phyloP scores from a whole-genome alignment of 2,888 invertebrate species.

The Crocallis elinguaria region DNA sequence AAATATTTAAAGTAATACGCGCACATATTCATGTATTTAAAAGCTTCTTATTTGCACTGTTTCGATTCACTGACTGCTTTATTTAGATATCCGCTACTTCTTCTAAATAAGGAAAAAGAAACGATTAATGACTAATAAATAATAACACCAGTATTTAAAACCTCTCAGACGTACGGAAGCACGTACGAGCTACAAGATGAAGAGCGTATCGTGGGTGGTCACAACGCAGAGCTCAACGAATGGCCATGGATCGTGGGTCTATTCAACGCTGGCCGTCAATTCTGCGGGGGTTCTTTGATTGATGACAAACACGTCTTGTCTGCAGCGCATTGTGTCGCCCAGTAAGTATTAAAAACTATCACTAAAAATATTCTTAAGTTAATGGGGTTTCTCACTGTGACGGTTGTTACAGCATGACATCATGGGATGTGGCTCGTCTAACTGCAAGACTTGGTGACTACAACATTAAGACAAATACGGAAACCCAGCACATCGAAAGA shows the following conservation, averaged over 20 bases:
- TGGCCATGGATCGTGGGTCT: conserved; percentile 95
- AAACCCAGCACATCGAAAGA: conserved; percentile 91
- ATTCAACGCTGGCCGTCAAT: conserved; percentile 93
- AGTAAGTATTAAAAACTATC: conserved; percentile 83
- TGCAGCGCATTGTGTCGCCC: conserved; percentile 95
- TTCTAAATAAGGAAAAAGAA: neutral
- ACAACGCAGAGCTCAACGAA: conserved; percentile 91
- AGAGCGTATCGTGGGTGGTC: conserved; percentile 93
- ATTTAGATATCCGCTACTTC: neutral
- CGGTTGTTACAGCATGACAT: conserved; percentile 89
- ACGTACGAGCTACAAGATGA: conserved; percentile 83
- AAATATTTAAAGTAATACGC: conserved; percentile 10
- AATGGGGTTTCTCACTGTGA: neutral
- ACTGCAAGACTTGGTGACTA: conserved; percentile 93
- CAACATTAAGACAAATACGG: conserved; percentile 90
- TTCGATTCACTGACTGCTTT: too few relatives aligned
- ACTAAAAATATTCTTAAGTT: neutral
- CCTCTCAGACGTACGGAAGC: conserved; percentile 64
- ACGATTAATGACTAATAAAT: neutral
- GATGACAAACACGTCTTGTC: conserved; percentile 91
- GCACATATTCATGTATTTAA: neutral
- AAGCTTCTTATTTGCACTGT: conserved; percentile 4
- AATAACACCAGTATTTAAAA: neutral
- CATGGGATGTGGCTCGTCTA: conserved; percentile 93
- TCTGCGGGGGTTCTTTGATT: conserved; percentile 94